Percentiles rank a stretch among this genome's conserved stretches.
phyloP scores from a whole-genome alignment of 2,888 invertebrate species.

The Archaeoteleia sp. region DNA sequence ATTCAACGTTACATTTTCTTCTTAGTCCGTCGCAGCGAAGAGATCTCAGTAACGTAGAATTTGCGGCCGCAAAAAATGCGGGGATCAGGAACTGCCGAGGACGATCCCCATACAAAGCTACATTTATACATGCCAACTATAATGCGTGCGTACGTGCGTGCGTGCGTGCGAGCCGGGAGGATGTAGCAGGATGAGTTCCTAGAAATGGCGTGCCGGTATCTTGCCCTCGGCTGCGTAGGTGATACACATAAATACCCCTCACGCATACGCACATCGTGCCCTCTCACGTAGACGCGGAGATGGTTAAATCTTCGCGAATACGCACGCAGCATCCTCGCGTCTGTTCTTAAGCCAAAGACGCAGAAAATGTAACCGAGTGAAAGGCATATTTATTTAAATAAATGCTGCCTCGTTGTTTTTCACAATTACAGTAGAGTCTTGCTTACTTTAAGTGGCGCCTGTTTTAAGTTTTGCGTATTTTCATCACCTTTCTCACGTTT shows the following conservation, averaged over 20 bases:
- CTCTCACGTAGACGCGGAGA: constrained; percentile 6
- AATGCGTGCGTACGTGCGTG: constrained; percentile 45
- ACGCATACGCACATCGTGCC: constrained; percentile 21
- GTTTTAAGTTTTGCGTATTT: too few species aligned
- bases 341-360: constrained; percentile 20
- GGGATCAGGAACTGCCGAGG: constrained; percentile 9
- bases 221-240: constrained; percentile 66
- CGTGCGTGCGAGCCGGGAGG: constrained; percentile 56
- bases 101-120: constrained; percentile 2
- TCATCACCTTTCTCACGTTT: too few species aligned
- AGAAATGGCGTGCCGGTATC: constrained; percentile 69
- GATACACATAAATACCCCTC: constrained; percentile 56
- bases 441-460: too few species aligned
- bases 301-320: constrained; percentile 12
- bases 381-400: constrained; percentile 7
- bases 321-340: constrained; percentile 19
- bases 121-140: constrained; percentile 26
- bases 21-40: background rate
- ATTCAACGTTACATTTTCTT: background rate
- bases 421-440: too few species aligned
- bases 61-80: constrained; percentile 6
- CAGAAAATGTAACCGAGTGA: constrained; percentile 35
- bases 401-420: too few species aligned
- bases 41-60: background rate
- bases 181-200: constrained; percentile 64